Percentiles rank a stretch among this genome's conserved stretches.
Evolutionary conservation across 2,113 vertebrate species (phyloP).

Genomic region (Platichthys flesus): DNA sequence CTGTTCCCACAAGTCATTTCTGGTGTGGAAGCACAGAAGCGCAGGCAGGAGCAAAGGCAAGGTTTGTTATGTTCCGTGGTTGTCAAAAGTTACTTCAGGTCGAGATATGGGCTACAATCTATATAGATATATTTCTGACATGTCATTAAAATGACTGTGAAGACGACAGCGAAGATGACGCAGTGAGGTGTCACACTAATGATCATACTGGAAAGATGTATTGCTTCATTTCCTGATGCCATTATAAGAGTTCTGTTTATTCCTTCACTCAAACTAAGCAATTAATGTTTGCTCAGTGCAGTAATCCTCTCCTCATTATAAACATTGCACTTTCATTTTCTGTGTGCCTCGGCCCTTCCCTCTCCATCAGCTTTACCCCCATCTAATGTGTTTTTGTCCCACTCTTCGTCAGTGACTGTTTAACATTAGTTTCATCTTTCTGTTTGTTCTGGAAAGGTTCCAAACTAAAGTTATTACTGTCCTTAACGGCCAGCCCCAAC

Average conservation of each 20-base stretch:
- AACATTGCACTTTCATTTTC: slow-evolving; percentile 13
- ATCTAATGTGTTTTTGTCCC: slow-evolving; percentile 7
- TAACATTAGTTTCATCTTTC: slow-evolving; percentile 5
- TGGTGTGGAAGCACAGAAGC: slow-evolving; percentile 13
- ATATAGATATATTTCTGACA: not conserved
- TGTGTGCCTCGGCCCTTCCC: not conserved
- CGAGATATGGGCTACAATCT: not conserved
- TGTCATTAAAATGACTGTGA: slow-evolving; percentile 9
- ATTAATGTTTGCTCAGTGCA: slow-evolving; percentile 36
- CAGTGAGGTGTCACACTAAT: slow-evolving; percentile 29
- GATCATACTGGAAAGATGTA: slow-evolving; percentile 18
- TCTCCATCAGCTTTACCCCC: slow-evolving; percentile 9
- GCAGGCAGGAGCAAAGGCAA: slow-evolving; percentile 1
- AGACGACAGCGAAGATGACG: slow-evolving; percentile 17
- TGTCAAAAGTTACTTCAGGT: slow-evolving; percentile 20
- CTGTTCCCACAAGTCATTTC: slow-evolving; percentile 38
- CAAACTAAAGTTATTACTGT: not conserved
- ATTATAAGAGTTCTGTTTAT: slow-evolving; percentile 32
- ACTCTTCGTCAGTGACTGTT: not conserved
- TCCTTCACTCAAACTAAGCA: slow-evolving; percentile 8
- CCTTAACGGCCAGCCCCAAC: not conserved
- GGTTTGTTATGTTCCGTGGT: slow-evolving; percentile 2
- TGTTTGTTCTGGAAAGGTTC: slow-evolving; percentile 9
- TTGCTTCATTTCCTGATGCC: slow-evolving; percentile 25
- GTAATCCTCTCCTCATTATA: slow-evolving; percentile 40